Percentiles rank a stretch among this genome's conserved stretches.
phyloP scores from a whole-genome alignment of 2,797 vertebrate genomes.

The Trichosurus vulpecula region DNA sequence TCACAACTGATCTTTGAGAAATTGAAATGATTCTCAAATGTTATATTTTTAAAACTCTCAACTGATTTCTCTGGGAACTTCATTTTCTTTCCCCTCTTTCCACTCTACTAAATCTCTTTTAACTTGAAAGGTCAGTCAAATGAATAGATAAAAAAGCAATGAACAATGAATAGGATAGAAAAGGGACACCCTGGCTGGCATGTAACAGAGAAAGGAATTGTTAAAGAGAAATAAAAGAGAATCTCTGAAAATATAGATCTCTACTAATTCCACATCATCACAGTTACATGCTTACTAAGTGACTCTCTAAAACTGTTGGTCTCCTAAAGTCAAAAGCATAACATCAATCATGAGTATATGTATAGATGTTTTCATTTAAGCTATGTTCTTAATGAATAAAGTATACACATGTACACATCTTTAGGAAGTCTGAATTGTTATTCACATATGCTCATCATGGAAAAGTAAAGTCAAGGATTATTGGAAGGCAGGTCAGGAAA shows the following conservation, averaged over 20 bases:
- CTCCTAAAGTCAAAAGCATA: not conserved
- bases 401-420: not conserved
- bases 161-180: not conserved
- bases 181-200: not conserved
- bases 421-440: not conserved
- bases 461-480: not conserved
- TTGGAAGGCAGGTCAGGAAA: not conserved
- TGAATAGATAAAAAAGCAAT: not conserved
- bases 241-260: not conserved
- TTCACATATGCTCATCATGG: not conserved
- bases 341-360: not conserved
- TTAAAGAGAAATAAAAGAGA: not conserved
- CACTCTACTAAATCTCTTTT: not conserved
- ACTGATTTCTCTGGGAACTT: not conserved
- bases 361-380: not conserved
- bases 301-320: not conserved
- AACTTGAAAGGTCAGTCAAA: not conserved
- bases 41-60: not conserved
- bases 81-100: not conserved
- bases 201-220: not conserved
- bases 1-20: not conserved
- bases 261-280: not conserved
- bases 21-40: not conserved
- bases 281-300: not conserved
- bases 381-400: not conserved